Conservation (phyloP, 2,113 vertebrate species). For the Semicossyphus pulcher region DNA sequence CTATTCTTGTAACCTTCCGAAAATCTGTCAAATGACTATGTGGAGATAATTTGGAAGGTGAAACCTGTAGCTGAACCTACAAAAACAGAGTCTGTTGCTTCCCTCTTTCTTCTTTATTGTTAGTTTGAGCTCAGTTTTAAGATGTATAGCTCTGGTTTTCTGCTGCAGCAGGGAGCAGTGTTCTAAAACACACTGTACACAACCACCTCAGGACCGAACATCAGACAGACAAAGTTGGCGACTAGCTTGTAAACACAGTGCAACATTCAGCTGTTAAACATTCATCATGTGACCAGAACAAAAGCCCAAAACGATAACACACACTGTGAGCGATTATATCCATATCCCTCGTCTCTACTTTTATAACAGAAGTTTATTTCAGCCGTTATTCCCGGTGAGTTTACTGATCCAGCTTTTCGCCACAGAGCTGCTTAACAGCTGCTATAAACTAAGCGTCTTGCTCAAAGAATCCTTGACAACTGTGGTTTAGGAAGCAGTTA, state of each 20-base stretch:
- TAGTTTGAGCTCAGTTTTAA: neutral
- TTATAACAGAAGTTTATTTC: neutral
- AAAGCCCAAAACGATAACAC: too few species aligned
- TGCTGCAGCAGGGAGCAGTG: too few species aligned
- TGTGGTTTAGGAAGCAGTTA: constrained; percentile 15
- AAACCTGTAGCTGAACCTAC: neutral
- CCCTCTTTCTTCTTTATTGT: too few species aligned
- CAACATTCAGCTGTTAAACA: neutral
- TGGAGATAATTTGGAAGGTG: too few species aligned
- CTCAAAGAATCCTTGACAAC: constrained; percentile 16
- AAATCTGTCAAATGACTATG: too few species aligned
- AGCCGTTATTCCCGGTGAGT: neutral
- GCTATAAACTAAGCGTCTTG: constrained; percentile 26
- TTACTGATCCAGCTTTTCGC: neutral
- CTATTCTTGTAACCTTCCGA: too few species aligned
- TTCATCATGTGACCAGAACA: neutral
- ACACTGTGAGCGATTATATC: too few species aligned
- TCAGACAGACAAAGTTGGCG: neutral
- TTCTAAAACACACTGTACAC: neutral
- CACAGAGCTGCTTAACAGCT: neutral
- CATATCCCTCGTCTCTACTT: too few species aligned
- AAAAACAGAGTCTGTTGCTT: too few species aligned
- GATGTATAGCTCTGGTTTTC: neutral
- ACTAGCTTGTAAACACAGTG: neutral
- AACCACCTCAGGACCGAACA: neutral